A percentile compares a stretch with the other conserved stretches of the same genome.
phyloP scores from a whole-genome alignment of 2,797 vertebrate species.

The Discoglossus pictus region DNA sequence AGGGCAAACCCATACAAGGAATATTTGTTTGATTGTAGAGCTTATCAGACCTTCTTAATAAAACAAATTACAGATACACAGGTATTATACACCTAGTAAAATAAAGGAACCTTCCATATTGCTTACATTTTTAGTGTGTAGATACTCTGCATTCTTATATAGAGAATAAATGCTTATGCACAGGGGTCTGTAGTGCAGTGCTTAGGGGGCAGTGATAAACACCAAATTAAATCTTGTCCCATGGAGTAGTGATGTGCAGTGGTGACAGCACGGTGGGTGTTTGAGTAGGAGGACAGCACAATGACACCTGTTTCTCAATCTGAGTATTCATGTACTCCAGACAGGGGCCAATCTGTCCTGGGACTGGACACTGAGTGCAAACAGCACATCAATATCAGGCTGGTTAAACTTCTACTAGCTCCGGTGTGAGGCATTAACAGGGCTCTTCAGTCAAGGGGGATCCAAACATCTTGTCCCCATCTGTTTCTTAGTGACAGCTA shows the following conservation, averaged over 20 bases:
- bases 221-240: constrained; percentile 25
- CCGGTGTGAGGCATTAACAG: constrained; percentile 62
- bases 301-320: constrained; percentile 79
- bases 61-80: too few species aligned
- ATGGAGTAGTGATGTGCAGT: constrained; percentile 7
- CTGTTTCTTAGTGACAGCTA: constrained; percentile 68
- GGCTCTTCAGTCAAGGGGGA: constrained; percentile 31
- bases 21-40: too few species aligned
- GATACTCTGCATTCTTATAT: too few species aligned
- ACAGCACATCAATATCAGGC: constrained; percentile 68
- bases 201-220: constrained; percentile 19
- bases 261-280: constrained; percentile 24
- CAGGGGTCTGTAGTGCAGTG: too few species aligned
- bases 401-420: constrained; percentile 98
- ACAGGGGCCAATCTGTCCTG: constrained; percentile 81
- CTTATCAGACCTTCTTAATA: too few species aligned
- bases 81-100: too few species aligned
- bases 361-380: constrained; percentile 69
- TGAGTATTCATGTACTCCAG: constrained; percentile 78
- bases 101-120: too few species aligned
- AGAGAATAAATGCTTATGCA: too few species aligned
- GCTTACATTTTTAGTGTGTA: too few species aligned
- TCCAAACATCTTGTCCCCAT: constrained; percentile 66
- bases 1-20: too few species aligned
- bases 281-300: constrained; percentile 57